Conservation (phyloP, 2,888 invertebrate species). For the Watsonalla cultraria region DNA sequence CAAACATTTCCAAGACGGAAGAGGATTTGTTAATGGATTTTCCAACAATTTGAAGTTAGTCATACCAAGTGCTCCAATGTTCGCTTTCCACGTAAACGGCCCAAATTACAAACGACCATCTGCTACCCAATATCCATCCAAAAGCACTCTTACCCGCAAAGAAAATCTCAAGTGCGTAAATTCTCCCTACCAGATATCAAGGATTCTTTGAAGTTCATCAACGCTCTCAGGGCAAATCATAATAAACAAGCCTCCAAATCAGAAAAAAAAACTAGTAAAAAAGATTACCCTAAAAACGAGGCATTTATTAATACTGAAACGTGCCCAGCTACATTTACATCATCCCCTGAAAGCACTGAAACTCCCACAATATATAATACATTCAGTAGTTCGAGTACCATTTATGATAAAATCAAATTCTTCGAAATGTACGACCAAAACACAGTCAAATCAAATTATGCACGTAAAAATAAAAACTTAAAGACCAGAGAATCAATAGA, state of each 20-base stretch:
- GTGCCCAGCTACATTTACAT: neutral
- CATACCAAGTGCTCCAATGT: slow-evolving; percentile 20
- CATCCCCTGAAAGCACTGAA: neutral
- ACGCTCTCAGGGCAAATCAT: neutral
- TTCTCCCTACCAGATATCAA: slow-evolving; percentile 2
- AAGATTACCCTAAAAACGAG: neutral
- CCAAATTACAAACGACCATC: slow-evolving; percentile 13
- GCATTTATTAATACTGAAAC: neutral
- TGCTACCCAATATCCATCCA: slow-evolving; percentile 1
- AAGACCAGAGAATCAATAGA: slow-evolving; percentile 14
- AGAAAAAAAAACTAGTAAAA: neutral
- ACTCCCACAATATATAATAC: neutral
- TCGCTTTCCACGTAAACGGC: slow-evolving; percentile 29
- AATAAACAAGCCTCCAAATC: neutral
- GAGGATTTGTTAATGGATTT: neutral
- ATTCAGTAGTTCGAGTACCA: slow-evolving; percentile 14
- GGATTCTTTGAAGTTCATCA: neutral
- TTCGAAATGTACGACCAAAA: slow-evolving; percentile 61
- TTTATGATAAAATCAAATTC: slow-evolving; percentile 58
- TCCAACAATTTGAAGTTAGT: slow-evolving; percentile 7
- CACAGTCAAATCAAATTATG: slow-evolving; percentile 23
- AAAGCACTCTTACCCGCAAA: neutral
- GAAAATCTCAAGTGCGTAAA: slow-evolving; percentile 2
- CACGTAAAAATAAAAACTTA: slow-evolving; percentile 7
- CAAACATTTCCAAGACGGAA: neutral